Evolutionary conservation across 1,140 invertebrate genomes (phyloP).

Genomic region (Ericerus pela): DNA sequence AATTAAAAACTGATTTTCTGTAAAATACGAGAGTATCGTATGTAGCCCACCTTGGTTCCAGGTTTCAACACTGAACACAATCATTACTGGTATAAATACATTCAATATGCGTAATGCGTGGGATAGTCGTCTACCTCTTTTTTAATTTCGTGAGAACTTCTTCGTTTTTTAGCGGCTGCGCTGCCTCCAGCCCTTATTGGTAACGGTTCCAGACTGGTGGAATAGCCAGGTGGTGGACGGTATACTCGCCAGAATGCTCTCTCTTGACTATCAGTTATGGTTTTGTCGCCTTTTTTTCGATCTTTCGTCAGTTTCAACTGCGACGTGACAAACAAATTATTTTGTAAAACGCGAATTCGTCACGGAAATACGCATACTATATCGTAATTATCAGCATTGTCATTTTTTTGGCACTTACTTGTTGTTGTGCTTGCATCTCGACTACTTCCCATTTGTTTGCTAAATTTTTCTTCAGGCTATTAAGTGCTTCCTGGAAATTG

Average conservation of each 20-base stretch:
- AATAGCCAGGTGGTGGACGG: slow-evolving; percentile 73
- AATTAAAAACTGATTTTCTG: too few relatives aligned
- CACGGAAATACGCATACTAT: neutral
- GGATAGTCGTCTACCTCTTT: slow-evolving; percentile 63
- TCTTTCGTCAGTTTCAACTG: slow-evolving; percentile 76
- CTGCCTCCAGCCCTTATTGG: slow-evolving; percentile 58
- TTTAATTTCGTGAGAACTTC: slow-evolving; percentile 55
- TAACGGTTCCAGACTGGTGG: slow-evolving; percentile 65
- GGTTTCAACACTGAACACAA: neutral
- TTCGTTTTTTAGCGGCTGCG: slow-evolving; percentile 41
- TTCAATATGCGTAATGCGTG: neutral
- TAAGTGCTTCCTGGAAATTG: slow-evolving; percentile 62
- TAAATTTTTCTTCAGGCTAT: slow-evolving; percentile 73
- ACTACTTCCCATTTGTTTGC: slow-evolving; percentile 92
- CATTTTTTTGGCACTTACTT: slow-evolving; percentile 40
- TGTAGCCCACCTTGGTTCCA: too few relatives aligned
- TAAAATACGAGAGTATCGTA: too few relatives aligned
- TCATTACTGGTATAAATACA: neutral
- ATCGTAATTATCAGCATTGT: neutral
- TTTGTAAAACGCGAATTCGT: neutral
- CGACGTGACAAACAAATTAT: slow-evolving; percentile 12
- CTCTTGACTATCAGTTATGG: slow-evolving; percentile 89
- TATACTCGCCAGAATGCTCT: slow-evolving; percentile 92
- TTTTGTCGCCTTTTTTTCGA: slow-evolving; percentile 87
- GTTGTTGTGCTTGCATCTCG: slow-evolving; percentile 84